Conservation (phyloP, 2,797 vertebrate species). For the Emydoidea blandingii region DNA sequence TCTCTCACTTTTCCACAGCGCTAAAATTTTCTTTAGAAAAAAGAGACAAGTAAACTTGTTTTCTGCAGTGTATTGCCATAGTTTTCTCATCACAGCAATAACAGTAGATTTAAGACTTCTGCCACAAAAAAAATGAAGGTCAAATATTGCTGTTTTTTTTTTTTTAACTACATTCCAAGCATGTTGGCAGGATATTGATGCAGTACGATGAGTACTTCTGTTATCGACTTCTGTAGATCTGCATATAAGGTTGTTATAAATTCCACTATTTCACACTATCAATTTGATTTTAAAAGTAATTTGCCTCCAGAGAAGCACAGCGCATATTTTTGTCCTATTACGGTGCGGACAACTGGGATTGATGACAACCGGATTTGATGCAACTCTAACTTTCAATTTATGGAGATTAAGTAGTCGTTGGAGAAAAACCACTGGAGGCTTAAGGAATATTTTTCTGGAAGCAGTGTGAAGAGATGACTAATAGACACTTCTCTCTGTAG, state of each 20-base stretch:
- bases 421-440: not conserved
- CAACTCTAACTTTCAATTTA: not conserved
- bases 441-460: not conserved
- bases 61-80: not conserved
- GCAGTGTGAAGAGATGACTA: not conserved
- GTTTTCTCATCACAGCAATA: not conserved
- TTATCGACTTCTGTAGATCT: not conserved
- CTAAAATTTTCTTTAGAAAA: not conserved
- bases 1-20: not conserved
- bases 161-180: not conserved
- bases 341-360: not conserved
- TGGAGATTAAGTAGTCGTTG: not conserved
- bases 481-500: not conserved
- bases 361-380: not conserved
- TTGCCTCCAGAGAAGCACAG: not conserved
- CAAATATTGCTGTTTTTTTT: not conserved
- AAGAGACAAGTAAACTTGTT: not conserved
- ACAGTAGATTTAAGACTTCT: not conserved
- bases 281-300: not conserved
- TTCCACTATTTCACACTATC: not conserved
- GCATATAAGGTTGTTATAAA: not conserved
- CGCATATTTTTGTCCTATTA: not conserved
- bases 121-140: rapidly evolving
- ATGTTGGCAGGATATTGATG: not conserved
- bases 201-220: not conserved